A percentile compares a stretch with the other conserved stretches of the same genome.
Evolutionary conservation across 2,888 invertebrate species (phyloP).

Genomic region (Schizotus pectinicornis): DNA sequence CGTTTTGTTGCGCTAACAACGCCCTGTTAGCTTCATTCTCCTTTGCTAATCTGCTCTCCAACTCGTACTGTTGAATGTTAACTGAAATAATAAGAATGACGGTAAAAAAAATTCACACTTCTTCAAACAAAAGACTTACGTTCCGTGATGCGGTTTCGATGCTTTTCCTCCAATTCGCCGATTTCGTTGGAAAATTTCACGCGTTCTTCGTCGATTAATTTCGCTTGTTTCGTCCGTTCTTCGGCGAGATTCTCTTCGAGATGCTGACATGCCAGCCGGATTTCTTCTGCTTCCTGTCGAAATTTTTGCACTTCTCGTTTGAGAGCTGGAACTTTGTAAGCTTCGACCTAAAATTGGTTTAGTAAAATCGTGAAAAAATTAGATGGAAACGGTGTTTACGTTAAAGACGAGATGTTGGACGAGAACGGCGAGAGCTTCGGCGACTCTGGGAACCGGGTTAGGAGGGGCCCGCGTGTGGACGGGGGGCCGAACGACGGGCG

Average conservation of each 20-base stretch:
- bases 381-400: conserved; percentile 61
- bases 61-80: conserved; percentile 49
- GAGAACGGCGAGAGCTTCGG: conserved; percentile 84
- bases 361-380: conserved; percentile 21
- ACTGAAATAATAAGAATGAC: too few species aligned
- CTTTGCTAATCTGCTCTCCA: conserved; percentile 45
- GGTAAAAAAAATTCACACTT: conserved; percentile 17
- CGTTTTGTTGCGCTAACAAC: conserved; percentile 44
- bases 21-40: conserved; percentile 45
- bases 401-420: conserved; percentile 84
- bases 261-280: conserved; percentile 54
- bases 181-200: conserved; percentile 47
- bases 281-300: conserved; percentile 58
- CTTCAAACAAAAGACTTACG: conserved; percentile 42
- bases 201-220: conserved; percentile 53
- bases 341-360: conserved; percentile 63
- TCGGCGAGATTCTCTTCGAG: conserved; percentile 59
- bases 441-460: conserved; percentile 65
- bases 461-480: conserved; percentile 42
- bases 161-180: conserved; percentile 48
- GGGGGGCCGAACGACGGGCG: conserved; percentile 52
- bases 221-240: conserved; percentile 54
- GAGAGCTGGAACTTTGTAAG: conserved; percentile 64
- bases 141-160: conserved; percentile 47
- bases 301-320: conserved; percentile 61